A percentile compares a stretch with the other conserved stretches of the same genome.
These are phyloP conservation scores for Bellardia bayeri DNA, from an alignment of 2,888 invertebrate species.

Conservation along the genomic window DNA sequence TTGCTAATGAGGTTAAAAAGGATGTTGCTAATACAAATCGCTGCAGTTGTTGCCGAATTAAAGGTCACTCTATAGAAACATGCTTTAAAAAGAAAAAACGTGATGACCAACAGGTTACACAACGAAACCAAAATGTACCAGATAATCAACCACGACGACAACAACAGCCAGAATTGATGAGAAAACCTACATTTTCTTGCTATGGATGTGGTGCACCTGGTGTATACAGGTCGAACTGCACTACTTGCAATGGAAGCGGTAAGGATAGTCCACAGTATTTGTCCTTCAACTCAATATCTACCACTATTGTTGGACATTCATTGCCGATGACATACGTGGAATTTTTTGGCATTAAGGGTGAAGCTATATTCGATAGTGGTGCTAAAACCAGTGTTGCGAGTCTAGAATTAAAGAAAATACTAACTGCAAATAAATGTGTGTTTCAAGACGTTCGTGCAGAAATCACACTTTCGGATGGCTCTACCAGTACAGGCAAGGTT, in stretches of 20 bases:
- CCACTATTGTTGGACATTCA: conserved; percentile 58
- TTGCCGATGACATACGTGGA: conserved; percentile 46
- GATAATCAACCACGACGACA: too few relatives aligned
- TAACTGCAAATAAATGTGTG: conserved; percentile 43
- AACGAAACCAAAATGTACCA: too few relatives aligned
- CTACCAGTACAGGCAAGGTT: not conserved
- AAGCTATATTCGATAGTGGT: conserved; percentile 54
- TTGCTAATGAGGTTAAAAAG: too few relatives aligned
- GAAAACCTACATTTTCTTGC: too few relatives aligned
- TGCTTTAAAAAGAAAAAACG: conserved; percentile 48
- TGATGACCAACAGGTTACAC: conserved; percentile 18
- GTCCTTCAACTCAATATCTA: conserved; percentile 32
- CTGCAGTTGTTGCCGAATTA: conserved; percentile 39
- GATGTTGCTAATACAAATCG: conserved; percentile 10
- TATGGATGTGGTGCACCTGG: conserved; percentile 34
- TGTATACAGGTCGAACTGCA: conserved; percentile 43
- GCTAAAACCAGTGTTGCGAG: conserved; percentile 56
- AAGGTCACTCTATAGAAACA: conserved; percentile 4
- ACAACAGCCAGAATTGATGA: too few relatives aligned
- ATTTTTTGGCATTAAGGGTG: conserved; percentile 45
- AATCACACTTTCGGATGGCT: conserved; percentile 67
- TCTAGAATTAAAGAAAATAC: conserved; percentile 32
- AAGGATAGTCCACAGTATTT: conserved; percentile 53
- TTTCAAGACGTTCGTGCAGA: conserved; percentile 48
- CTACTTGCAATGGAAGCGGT: conserved; percentile 3